phyloP scores from a whole-genome alignment of 2,113 vertebrate genomes.

The Misgurnus mizolepis region DNA sequence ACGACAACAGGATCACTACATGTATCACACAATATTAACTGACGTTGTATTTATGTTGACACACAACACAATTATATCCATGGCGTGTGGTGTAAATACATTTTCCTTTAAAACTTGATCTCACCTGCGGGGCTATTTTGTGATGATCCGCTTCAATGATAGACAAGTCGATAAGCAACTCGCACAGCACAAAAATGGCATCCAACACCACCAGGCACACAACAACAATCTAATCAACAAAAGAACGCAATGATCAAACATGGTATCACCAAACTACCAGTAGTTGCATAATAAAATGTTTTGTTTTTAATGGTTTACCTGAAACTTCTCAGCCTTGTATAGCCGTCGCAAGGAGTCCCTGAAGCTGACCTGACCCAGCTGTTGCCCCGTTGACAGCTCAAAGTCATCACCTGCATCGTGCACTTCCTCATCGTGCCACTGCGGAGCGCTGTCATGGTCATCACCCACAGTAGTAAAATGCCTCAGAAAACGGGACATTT shows the following conservation, averaged over 20 bases:
- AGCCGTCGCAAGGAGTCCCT: conserved; percentile 79
- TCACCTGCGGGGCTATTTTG: conserved; percentile 79
- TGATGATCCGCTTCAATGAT: conserved; percentile 78
- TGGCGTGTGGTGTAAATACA: background rate
- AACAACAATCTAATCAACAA: conserved; percentile 77
- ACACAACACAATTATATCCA: background rate
- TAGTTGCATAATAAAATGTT: too few relatives aligned
- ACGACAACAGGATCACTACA: background rate
- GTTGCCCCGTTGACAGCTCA: conserved; percentile 50
- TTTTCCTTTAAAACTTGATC: background rate
- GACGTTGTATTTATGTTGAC: background rate
- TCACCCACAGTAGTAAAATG: conserved; percentile 92
- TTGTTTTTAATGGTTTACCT: conserved; percentile 72
- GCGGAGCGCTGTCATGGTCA: conserved; percentile 59
- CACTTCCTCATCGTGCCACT: conserved; percentile 77
- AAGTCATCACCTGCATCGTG: conserved; percentile 59
- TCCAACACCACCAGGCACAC: conserved; percentile 91
- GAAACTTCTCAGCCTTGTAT: conserved; percentile 83
- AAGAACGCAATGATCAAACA: background rate
- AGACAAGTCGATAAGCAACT: conserved; percentile 87
- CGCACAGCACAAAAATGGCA: conserved; percentile 86
- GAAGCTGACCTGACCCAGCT: conserved; percentile 62
- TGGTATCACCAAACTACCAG: background rate
- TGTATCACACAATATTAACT: background rate
- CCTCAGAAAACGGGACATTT: conserved; percentile 85